Base-by-base conservation (phyloP, 1,140 invertebrate genomes). In the Anagrus nilaparvatae region DNA sequence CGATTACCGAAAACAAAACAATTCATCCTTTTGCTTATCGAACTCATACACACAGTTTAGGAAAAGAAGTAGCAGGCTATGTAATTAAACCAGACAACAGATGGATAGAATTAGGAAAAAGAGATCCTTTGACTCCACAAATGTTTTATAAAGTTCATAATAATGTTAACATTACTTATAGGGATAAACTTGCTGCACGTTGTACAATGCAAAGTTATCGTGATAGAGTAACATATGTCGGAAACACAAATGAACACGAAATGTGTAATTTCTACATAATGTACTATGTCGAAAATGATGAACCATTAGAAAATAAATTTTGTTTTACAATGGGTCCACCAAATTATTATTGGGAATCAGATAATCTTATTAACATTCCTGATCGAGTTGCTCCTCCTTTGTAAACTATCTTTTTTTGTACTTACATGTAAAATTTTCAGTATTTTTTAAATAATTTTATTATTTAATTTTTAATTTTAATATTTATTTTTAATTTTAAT, bases 261-360 rank as follows among this genome's bases (percentile, higher is more conserved):
- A 99, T 99, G 96, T 99, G 96, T 71, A 99, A 99, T 67, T 97
- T 99, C 65, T 99, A 99, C 67, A 65, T 99, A 14, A 97, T 99
- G 92, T 98, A 97, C 67, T 99, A 91, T 69, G 87, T 93, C 1
- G 77, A 91, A 19, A 73, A 81, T n/a, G 77, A 74, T n/a, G 72
- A 78, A 25, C 83, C 87, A 0, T 65, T 95, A 1, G 56, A 80
- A 1, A 77, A 77, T 58, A 89, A 92, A 61, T 88, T 87, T 56
- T 97, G 92, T 59, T 93, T 90, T 58, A 81, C 80, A 23, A 55
- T 57, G 31, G 90, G 89, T 13, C 84, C 91, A 12, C 90, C 90
- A 0, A 61, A 63, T 44, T 94, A 87, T 57, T 81, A 80, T 54
- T 96, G 90, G 90, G 61, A 62, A 17, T 55, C 66, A 16, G 69